Evolutionary conservation across 2,797 vertebrate species (phyloP).

Genomic region (Emydoidea blandingii): DNA sequence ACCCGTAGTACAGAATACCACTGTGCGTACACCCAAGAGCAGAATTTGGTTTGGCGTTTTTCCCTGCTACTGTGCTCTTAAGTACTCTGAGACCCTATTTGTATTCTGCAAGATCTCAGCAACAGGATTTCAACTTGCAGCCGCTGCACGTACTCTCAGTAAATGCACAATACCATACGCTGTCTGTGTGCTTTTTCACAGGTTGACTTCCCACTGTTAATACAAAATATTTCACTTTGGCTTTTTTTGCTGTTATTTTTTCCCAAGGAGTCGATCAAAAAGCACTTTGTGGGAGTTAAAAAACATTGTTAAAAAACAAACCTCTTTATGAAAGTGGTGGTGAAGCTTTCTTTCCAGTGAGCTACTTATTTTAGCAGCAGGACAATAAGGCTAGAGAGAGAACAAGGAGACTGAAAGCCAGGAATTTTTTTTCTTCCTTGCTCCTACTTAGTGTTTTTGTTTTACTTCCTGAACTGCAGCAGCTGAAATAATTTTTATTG

Average conservation of each 20-base stretch:
- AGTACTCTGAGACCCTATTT: background rate
- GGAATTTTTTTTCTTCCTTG: slow-evolving; percentile 58
- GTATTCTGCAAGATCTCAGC: background rate
- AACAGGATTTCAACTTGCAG: background rate
- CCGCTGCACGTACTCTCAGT: background rate
- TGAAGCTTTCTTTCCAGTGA: background rate
- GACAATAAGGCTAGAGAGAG: background rate
- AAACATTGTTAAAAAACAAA: background rate
- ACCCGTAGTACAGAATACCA: background rate
- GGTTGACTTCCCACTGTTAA: fast-evolving
- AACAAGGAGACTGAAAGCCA: slow-evolving; percentile 29
- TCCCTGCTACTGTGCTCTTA: background rate
- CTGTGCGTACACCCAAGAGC: background rate
- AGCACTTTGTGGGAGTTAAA: background rate
- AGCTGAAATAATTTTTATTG: slow-evolving; percentile 82
- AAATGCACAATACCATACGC: background rate
- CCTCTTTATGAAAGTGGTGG: background rate
- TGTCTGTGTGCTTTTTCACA: background rate
- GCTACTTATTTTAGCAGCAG: slow-evolving; percentile 7
- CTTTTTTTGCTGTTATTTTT: background rate
- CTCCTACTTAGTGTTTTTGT: slow-evolving; percentile 70
- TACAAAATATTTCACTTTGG: background rate
- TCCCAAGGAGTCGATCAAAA: background rate
- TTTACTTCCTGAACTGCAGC: slow-evolving; percentile 75
- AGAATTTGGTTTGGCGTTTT: background rate